Evolutionary conservation across 2,797 vertebrate species (phyloP).

Genomic region (Fratercula arctica): DNA sequence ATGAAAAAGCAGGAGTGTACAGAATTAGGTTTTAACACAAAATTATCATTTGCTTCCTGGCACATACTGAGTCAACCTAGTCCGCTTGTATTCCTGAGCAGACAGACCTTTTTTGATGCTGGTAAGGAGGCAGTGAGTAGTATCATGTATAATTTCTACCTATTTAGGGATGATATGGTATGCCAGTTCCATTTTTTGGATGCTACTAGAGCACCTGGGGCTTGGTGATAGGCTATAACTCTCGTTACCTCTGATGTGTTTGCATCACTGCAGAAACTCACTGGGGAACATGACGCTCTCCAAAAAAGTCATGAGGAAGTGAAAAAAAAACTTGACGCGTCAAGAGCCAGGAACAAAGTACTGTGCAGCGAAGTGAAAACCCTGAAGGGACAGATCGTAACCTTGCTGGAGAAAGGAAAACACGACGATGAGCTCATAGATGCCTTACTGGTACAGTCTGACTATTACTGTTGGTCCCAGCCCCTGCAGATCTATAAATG

Average conservation of each 20-base stretch:
- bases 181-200: not conserved
- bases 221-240: not conserved
- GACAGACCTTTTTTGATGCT: not conserved
- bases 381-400: slow-evolving; percentile 83
- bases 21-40: not conserved
- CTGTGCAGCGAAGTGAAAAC: slow-evolving; percentile 84
- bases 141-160: not conserved
- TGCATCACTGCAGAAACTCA: slow-evolving; percentile 79
- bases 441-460: slow-evolving; percentile 83
- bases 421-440: slow-evolving; percentile 90
- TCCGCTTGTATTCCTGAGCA: not conserved
- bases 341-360: slow-evolving; percentile 85
- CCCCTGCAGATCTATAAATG: not conserved
- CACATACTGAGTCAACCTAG: not conserved
- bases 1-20: not conserved
- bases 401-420: slow-evolving; percentile 87
- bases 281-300: slow-evolving; percentile 79
- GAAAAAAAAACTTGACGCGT: slow-evolving; percentile 83
- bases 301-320: slow-evolving; percentile 82
- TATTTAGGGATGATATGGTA: not conserved
- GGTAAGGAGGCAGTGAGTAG: not conserved
- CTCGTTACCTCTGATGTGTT: not conserved
- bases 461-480: not conserved
- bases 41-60: not conserved
- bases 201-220: not conserved